These are phyloP conservation scores for Cryptoprocta ferox DNA, from an alignment of 2,797 vertebrate species.

Conservation along the genomic window DNA sequence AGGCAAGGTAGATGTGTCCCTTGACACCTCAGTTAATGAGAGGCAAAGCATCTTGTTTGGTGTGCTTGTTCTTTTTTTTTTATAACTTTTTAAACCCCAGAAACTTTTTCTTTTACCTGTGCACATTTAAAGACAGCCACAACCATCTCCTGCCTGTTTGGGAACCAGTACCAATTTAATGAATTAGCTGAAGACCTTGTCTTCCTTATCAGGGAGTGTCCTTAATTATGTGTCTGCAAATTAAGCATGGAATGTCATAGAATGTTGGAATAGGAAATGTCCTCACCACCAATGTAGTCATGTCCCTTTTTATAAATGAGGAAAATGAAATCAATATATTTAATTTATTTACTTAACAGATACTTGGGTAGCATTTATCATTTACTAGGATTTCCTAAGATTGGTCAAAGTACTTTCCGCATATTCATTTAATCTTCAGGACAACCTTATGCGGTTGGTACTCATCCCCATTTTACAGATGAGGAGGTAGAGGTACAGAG, in stretches of 20 bases:
- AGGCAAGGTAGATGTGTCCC: background rate
- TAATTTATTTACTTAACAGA: background rate
- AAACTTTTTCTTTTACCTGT: background rate
- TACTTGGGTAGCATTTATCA: background rate
- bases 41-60: background rate
- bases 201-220: background rate
- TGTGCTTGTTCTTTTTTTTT: background rate
- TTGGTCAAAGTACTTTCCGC: background rate
- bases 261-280: background rate
- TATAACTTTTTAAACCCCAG: background rate
- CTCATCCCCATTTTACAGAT: background rate
- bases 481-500: background rate
- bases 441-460: background rate
- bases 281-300: background rate
- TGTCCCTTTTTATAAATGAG: background rate
- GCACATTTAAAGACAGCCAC: background rate
- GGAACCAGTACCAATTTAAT: background rate
- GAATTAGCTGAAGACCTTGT: background rate
- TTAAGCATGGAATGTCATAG: background rate
- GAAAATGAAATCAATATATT: background rate
- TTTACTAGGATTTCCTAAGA: background rate
- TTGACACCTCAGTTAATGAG: background rate
- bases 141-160: background rate
- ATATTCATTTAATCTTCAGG: background rate
- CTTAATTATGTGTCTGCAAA: background rate